Percentiles rank a stretch among this genome's conserved stretches.
Evolutionary conservation across 2,888 invertebrate genomes (phyloP).

Genomic region (Dicyrtoma fusca): DNA sequence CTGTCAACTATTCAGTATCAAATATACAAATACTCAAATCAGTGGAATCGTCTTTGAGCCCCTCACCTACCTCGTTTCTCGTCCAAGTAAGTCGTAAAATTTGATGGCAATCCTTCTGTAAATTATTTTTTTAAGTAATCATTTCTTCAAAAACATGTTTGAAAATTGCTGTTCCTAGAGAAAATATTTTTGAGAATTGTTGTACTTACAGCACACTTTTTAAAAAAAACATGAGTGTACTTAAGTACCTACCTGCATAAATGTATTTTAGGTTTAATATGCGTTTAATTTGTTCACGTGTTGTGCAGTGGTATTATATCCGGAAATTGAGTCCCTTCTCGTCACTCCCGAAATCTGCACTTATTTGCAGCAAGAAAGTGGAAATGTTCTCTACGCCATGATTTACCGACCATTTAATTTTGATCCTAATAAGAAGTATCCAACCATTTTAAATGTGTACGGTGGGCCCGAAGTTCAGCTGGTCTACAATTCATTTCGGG

Average conservation of each 20-base stretch:
- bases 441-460: conserved; percentile 94
- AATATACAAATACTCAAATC: conserved; percentile 70
- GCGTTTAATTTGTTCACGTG: not conserved
- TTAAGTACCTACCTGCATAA: no score
- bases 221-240: no score
- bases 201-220: no score
- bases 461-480: conserved; percentile 98
- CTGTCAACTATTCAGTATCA: conserved; percentile 66
- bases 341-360: conserved; percentile 48
- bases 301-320: conserved; percentile 23
- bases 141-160: not conserved
- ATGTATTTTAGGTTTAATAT: no score
- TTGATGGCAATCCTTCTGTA: no score
- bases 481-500: conserved; percentile 93
- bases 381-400: conserved; percentile 80
- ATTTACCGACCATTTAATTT: conserved; percentile 80
- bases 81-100: conserved; percentile 61
- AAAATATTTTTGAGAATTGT: no score
- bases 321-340: conserved; percentile 24
- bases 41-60: conserved; percentile 71
- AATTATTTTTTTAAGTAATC: not conserved
- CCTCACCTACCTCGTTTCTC: conserved; percentile 73
- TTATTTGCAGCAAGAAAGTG: conserved; percentile 58
- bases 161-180: not conserved
- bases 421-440: conserved; percentile 71